phyloP scores from a whole-genome alignment of 1,140 invertebrate species.

The Drosophila sproati region DNA sequence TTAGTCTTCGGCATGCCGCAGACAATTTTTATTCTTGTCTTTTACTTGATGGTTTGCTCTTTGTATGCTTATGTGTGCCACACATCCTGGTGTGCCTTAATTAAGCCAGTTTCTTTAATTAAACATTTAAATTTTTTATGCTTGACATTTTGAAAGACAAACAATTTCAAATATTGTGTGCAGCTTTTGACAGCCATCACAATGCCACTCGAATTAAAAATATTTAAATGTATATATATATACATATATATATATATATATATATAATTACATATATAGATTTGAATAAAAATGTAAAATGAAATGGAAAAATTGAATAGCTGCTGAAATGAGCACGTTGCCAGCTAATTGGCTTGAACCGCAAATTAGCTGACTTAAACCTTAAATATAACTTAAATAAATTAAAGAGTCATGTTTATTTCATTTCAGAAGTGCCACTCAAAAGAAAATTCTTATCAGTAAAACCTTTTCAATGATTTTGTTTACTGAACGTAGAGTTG shows the following conservation, averaged over 20 bases:
- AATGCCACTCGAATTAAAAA: slow-evolving; percentile 2
- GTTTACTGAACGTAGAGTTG: not conserved
- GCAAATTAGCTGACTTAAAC: not conserved
- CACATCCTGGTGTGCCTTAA: slow-evolving; percentile 33
- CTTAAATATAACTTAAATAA: not conserved
- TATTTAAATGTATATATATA: no score
- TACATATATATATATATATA: no score
- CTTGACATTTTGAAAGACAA: slow-evolving; percentile 59
- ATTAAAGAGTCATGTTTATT: not conserved
- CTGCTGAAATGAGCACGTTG: no score
- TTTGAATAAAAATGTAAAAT: not conserved
- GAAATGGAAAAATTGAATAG: not conserved
- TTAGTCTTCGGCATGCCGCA: not conserved
- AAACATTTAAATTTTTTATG: slow-evolving; percentile 58
- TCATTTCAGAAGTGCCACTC: not conserved
- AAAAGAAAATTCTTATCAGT: not conserved
- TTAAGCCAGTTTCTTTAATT: slow-evolving; percentile 69
- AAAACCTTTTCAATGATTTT: slow-evolving; percentile 1
- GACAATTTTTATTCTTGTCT: slow-evolving; percentile 15
- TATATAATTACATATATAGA: no score
- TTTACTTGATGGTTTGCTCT: slow-evolving; percentile 18
- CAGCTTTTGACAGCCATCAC: slow-evolving; percentile 14
- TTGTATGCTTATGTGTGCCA: slow-evolving; percentile 11
- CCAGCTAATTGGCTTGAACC: not conserved
- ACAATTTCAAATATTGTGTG: slow-evolving; percentile 41